Evolutionary conservation across 2,797 vertebrate species (phyloP).

Genomic region (Halcyon leucocephala): DNA sequence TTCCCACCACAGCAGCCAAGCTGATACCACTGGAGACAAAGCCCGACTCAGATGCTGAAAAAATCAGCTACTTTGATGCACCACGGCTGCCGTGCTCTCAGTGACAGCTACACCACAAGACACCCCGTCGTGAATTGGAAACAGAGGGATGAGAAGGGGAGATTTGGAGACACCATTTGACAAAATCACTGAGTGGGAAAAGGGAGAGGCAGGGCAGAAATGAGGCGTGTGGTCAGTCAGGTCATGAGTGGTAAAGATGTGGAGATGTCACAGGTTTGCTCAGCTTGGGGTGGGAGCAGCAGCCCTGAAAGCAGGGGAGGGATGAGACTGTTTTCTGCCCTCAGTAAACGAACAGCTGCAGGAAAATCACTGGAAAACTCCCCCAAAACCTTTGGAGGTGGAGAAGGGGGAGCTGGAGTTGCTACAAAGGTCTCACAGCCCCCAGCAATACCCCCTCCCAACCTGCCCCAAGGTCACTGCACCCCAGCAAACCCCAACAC

Average conservation of each 20-base stretch:
- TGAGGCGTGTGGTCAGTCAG: not conserved
- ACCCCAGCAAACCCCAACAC: not conserved
- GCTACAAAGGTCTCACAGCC: not conserved
- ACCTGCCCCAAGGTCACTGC: not conserved
- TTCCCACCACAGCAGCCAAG: not conserved
- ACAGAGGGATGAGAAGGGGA: not conserved
- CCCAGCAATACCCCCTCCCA: not conserved
- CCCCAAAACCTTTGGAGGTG: not conserved
- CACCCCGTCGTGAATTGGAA: not conserved
- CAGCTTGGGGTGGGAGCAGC: not conserved
- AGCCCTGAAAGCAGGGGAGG: not conserved
- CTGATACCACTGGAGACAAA: conserved; percentile 42
- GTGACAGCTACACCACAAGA: not conserved
- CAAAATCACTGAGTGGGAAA: not conserved
- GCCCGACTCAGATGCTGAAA: conserved; percentile 26
- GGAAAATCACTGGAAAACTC: not conserved
- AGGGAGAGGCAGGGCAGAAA: not conserved
- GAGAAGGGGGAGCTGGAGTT: not conserved
- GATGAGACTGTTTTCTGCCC: not conserved
- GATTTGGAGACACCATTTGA: not conserved
- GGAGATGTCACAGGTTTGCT: not conserved
- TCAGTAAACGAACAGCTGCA: not conserved
- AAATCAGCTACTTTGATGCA: conserved; percentile 31
- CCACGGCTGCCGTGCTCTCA: not conserved
- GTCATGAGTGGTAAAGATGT: rapidly evolving